A percentile compares a stretch with the other conserved stretches of the same genome.
phyloP scores from a whole-genome alignment of 2,888 invertebrate genomes.

The Marronus borbonicus region DNA sequence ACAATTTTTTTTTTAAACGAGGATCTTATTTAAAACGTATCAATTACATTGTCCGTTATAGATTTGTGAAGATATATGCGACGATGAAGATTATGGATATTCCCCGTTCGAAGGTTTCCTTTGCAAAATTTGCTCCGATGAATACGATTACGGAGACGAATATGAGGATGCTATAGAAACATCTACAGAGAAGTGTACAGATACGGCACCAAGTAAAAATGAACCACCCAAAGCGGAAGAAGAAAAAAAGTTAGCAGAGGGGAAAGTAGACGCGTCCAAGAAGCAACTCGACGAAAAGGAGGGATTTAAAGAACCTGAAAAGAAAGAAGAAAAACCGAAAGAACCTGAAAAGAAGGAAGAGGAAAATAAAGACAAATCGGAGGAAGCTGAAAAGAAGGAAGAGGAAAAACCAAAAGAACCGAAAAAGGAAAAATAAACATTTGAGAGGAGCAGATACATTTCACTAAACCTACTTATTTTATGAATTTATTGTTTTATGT shows the following conservation, averaged over 20 bases:
- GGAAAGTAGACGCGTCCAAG: not conserved
- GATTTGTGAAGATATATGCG: conserved; percentile 40
- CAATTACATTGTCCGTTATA: not conserved
- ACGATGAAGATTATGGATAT: conserved; percentile 45
- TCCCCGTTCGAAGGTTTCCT: not conserved
- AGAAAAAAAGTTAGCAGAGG: not conserved
- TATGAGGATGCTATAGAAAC: not conserved
- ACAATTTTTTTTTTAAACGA: no score
- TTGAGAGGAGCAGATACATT: not conserved
- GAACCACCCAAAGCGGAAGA: not conserved
- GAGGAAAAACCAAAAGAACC: not conserved
- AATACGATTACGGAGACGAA: not conserved
- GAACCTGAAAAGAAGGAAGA: not conserved
- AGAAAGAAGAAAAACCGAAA: not conserved
- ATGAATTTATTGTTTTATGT: no score
- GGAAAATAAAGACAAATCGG: not conserved
- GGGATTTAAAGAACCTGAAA: not conserved
- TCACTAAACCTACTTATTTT: no score
- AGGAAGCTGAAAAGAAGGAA: not conserved
- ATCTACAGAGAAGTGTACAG: not conserved
- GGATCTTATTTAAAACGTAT: not conserved
- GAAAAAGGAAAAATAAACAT: not conserved
- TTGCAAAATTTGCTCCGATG: not conserved
- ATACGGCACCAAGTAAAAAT: not conserved
- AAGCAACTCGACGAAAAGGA: not conserved